phyloP scores from a whole-genome alignment of 2,888 invertebrate genomes.

The Scaptomyza caliginosa region DNA sequence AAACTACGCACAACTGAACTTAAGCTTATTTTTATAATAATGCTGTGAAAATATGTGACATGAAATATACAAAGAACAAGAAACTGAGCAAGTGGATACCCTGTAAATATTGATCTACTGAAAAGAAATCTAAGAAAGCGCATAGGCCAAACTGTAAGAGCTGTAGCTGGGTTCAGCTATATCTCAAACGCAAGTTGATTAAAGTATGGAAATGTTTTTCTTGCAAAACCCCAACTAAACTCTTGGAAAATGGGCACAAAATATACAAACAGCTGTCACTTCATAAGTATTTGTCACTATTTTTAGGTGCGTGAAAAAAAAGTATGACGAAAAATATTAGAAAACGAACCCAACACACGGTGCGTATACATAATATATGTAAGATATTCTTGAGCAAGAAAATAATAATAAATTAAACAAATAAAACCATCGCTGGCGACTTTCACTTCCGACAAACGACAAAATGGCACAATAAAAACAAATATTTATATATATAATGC shows the following conservation, averaged over 20 bases:
- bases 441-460: constrained; percentile 29
- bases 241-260: background rate
- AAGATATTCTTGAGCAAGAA: constrained; percentile 37
- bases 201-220: no score
- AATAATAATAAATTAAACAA: constrained; percentile 4
- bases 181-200: no score
- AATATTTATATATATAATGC: background rate
- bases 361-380: background rate
- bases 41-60: constrained; percentile 3
- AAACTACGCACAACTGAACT: constrained; percentile 2
- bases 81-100: no score
- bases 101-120: no score
- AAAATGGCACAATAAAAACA: background rate
- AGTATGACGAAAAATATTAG: constrained; percentile 6
- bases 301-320: constrained; percentile 9
- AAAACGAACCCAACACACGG: constrained; percentile 14
- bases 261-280: background rate
- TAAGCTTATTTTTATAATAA: constrained; percentile 10
- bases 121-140: no score
- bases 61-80: background rate
- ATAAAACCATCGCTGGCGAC: constrained; percentile 12
- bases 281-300: constrained; percentile 17
- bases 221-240: no score
- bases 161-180: no score
- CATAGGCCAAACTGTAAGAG: no score